Conservation (phyloP, 2,888 invertebrate species). For the Mythimna vitellina region DNA sequence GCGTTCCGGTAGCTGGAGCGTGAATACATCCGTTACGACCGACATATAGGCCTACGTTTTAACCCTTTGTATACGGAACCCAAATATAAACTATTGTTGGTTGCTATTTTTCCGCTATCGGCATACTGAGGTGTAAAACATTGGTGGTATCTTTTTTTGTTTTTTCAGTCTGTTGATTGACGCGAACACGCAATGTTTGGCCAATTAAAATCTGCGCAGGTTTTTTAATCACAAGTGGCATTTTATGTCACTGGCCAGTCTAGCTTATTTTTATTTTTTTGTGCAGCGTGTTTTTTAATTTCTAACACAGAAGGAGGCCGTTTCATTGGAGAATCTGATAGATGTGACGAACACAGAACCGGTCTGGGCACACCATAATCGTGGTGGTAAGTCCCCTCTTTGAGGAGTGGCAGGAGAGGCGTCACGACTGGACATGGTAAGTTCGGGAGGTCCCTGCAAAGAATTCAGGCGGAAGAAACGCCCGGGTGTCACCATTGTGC, state of each 20-base stretch:
- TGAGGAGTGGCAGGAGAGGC: no score
- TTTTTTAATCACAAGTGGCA: conserved; percentile 8
- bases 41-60: neutral
- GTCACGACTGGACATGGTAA: no score
- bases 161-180: conserved; percentile 34
- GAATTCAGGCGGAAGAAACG: no score
- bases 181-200: conserved; percentile 6
- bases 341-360: no score
- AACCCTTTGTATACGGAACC: neutral
- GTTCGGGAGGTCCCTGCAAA: no score
- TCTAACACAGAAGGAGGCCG: neutral
- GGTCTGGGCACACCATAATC: no score
- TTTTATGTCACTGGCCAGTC: neutral
- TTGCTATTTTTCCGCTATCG: conserved; percentile 25
- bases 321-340: no score
- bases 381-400: no score
- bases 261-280: neutral
- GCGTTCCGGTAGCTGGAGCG: no score
- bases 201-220: neutral
- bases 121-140: conserved; percentile 7
- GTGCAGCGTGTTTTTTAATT: neutral
- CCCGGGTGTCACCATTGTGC: no score
- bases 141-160: conserved; percentile 5
- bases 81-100: conserved; percentile 30
- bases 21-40: neutral